Base-by-base conservation (phyloP, 2,888 invertebrate species). In the Mongoloraphidia duomilia region DNA sequence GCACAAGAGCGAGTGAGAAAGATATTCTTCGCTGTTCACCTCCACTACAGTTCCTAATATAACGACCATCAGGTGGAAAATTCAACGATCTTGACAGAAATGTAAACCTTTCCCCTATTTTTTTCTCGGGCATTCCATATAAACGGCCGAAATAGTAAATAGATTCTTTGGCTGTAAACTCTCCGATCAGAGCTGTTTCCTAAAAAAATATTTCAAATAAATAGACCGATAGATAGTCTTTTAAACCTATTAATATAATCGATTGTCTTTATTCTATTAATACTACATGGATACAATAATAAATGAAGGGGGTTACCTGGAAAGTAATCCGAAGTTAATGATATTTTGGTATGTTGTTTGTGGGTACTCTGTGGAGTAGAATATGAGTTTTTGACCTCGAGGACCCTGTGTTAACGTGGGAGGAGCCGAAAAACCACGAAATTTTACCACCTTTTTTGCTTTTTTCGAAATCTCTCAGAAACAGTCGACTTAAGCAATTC, bases 1-100 rank as follows among this genome's bases (percentile, higher is more conserved):
- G 92, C 0, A 94, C 77, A 61, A 94, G 69, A 0, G 93, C 89
- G 6, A 86, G 87, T 0, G 92, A 91, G 55, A 94, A 79, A 0
- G 93, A 93, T 0, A 93, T 84, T 46, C 94, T 72, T 52, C 94
- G 71, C 67, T 91, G 89, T 65, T 94, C 93, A 0, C 94, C 94
- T 8, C 94, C 94, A 56, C 91, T 91, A 60, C 84, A 74, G 51
- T 80, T 71, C 60, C 81, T 82, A 49, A 92, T 63, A 63, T 77
- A 61, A 65, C 79, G 72, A 54, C 74, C 66, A 37, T 76, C 76
- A 2, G 79, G 77, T 5, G 92, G 90, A 51, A 94, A 66, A 42
- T 91, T 84, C 9, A 93, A 69, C 17, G 92, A 71, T 35, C 79
- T 75, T 37, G 78, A 71, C 26, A 92, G 73, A 60, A 84, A 77